Evolutionary conservation across 2,113 vertebrate genomes (phyloP).

Genomic region (Pleuronectes platessa): DNA sequence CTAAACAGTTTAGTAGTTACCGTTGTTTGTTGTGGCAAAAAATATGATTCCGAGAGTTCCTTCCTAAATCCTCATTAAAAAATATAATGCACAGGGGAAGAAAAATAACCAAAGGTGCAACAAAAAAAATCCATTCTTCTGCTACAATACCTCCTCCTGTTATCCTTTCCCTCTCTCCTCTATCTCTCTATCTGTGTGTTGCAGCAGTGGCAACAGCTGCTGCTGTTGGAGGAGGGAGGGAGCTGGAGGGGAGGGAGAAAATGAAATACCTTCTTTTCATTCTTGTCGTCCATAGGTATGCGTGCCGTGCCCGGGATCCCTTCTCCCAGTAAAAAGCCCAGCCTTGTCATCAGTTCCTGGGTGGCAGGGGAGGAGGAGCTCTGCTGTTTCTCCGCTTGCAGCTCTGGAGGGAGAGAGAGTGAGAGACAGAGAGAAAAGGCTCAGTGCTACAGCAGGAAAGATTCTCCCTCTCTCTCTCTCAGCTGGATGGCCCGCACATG

Average conservation of each 20-base stretch:
- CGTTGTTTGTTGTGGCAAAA: conserved; percentile 49
- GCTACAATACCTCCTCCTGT: conserved; percentile 43
- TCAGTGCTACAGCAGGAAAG: conserved; percentile 50
- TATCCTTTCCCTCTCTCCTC: conserved; percentile 47
- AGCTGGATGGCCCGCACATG: conserved; percentile 64
- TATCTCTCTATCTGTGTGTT: conserved; percentile 59
- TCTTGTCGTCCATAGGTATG: conserved; percentile 94
- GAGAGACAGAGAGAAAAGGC: conserved; percentile 41
- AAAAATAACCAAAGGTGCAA: conserved; percentile 38
- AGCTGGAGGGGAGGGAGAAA: conserved; percentile 56
- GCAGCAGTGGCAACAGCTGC: conserved; percentile 68
- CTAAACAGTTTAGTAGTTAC: conserved; percentile 65
- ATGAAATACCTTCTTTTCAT: conserved; percentile 93
- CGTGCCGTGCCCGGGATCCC: conserved; percentile 92
- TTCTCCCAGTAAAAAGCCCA: conserved; percentile 98
- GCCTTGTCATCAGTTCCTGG: conserved; percentile 98
- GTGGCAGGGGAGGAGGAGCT: conserved; percentile 96
- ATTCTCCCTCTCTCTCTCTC: conserved; percentile 43
- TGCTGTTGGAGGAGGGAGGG: conserved; percentile 50
- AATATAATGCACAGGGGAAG: conserved; percentile 26
- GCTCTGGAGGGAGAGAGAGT: conserved; percentile 79
- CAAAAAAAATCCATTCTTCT: conserved; percentile 58
- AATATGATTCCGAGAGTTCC: conserved; percentile 41
- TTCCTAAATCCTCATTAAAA: conserved; percentile 52
- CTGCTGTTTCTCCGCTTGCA: conserved; percentile 87